Evolutionary conservation across 2,888 invertebrate species (phyloP), one percentile per base, ranked within the genome.

Genomic region (Augiades crinisus): DNA sequence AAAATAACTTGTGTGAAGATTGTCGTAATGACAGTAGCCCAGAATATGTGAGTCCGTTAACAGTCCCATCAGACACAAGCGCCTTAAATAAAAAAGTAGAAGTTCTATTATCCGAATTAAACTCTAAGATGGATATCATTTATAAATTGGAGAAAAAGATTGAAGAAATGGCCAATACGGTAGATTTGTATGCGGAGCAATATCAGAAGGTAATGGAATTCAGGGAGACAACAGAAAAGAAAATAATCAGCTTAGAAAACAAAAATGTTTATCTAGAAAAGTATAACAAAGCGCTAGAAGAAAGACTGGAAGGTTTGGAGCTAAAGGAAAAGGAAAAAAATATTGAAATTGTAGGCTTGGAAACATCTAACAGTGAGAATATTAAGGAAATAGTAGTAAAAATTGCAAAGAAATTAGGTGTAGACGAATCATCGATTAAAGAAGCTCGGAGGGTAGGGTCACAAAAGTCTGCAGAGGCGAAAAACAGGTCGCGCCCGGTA

Each of bases 261-360:
- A 53, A 41, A 30, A 59, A 53, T 21, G 27, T 55, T 4, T 53
- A 53, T 27, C 12, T 55, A 12, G 54, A 58, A 6, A 55, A 58
- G 27, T 58, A 52, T 34, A 54, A 54, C n/a, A 47, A 52, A 30
- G 55, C 55, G 0, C 8, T 57, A 27, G 53, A 55, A 34, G 53
- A 43, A 31, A 16, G 43, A 10, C 1, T 43, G 4, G 43, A 16
- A 33, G 41, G 37, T n/a, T 14, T 55, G 10, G 55, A 57, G 12
- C 13, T 30, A 5, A 45, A 31, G 30, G 47, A 54, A 12, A 53
- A 50, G 38, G 54, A 49, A 16, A 57, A 53, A n/a, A 50, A 55
- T 17, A 17, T 52, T 3, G 57, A 54, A 49, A 54, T 57, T 30
- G 13, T 8, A 24, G 52, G 54, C 8, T 8, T 54, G 46, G 46